phyloP scores from a whole-genome alignment of 1,140 invertebrate species.

The Calliopsis andreniformis region DNA sequence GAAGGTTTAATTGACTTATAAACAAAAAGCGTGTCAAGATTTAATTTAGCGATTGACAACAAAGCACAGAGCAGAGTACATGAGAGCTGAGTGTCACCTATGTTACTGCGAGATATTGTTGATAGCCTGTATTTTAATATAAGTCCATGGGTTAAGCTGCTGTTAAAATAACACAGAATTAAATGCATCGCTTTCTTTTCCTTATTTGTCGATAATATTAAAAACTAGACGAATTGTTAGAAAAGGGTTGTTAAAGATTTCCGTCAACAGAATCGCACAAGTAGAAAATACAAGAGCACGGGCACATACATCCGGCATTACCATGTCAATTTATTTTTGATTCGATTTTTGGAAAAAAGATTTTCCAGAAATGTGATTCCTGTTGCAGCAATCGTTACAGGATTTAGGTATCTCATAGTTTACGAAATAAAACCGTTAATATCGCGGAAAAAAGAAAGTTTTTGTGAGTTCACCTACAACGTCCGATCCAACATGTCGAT shows the following conservation, averaged over 20 bases:
- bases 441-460: background rate
- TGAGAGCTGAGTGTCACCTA: constrained; percentile 77
- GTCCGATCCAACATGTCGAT: constrained; percentile 29
- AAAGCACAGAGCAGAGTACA: constrained; percentile 53
- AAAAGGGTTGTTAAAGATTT: too few relatives aligned
- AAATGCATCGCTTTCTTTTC: constrained; percentile 58
- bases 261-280: constrained; percentile 7
- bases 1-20: constrained; percentile 11
- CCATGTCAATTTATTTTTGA: constrained; percentile 24
- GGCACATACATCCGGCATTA: constrained; percentile 29
- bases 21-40: constrained; percentile 36
- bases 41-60: constrained; percentile 47
- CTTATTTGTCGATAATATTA: constrained; percentile 37
- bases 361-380: background rate
- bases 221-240: constrained; percentile 7
- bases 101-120: constrained; percentile 77
- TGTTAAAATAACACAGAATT: constrained; percentile 78
- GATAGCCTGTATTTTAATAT: constrained; percentile 75
- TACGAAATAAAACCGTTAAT: constrained; percentile 19
- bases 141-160: constrained; percentile 78
- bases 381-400: background rate
- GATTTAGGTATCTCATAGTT: background rate
- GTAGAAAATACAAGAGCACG: constrained; percentile 13
- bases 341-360: constrained; percentile 3
- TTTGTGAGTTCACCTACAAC: constrained; percentile 29